Evolutionary conservation across 2,113 vertebrate species (phyloP), one percentile per base, ranked within the genome.

Genomic region (Oreotrochilus melanogaster): DNA sequence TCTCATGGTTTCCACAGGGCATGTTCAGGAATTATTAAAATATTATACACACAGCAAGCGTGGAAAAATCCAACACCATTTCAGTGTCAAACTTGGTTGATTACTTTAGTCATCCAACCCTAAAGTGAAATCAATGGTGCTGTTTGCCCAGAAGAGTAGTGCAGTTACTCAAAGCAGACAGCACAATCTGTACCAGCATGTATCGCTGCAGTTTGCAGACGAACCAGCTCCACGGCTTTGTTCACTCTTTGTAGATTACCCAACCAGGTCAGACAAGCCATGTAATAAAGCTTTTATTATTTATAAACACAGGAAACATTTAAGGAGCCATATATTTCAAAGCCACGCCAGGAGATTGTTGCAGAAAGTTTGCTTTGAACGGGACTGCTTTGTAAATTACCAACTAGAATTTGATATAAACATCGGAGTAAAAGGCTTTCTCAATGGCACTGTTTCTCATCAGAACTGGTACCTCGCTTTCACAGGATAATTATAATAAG

Each of bases 351-450:
- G 39, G 48, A 62, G 30, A 72, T 2, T 48, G 64, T 21, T 96
- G n/a, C 33, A 93, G 78, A 12, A 43, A 86, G 6, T 21, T 75
- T 92, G 73, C 50, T 88, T 88, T 94, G 76, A 95, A 81, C 22
- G 53, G 17, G 39, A 31, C 39, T 84, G 53, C 42, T 94, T 54
- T 89, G 48, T 91, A 62, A 76, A 94, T 92, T 60, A 82, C 18
- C 72, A 85, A 65, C 57, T 69, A 25, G 70, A 96, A 95, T 93
- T 60, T 74, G 62, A 79, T 73, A 92, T 94, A 91, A 54, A n/a
- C 30, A 64, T 45, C 0, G 3, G 75, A 58, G 60, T 78, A 43
- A 80, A 93, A 84, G 72, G 28, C 53, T 82, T 89, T 86, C 58
- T 88, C 39, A 21, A 16, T 25, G 24, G 64, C 39, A 67, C 35